These are phyloP conservation scores for Coryphaenoides rupestris DNA, from an alignment of 2,113 vertebrate genomes.

Conservation along the genomic window DNA sequence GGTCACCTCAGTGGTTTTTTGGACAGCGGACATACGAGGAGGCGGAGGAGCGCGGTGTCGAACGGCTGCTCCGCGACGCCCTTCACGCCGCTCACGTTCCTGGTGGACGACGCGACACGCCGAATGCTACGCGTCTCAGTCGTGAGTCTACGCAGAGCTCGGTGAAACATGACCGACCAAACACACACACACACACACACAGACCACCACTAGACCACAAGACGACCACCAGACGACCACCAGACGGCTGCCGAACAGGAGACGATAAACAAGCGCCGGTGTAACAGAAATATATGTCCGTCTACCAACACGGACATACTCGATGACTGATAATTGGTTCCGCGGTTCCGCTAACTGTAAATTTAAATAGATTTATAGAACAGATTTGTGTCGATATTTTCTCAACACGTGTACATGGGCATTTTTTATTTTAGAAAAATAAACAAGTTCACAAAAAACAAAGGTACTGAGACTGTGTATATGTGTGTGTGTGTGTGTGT, in stretches of 20 bases:
- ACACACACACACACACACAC: too few species aligned
- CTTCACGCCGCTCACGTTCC: conserved; percentile 33
- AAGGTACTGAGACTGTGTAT: too few species aligned
- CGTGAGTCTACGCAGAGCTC: conserved; percentile 38
- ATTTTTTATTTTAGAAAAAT: not conserved
- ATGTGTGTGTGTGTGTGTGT: too few species aligned
- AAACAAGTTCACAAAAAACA: not conserved
- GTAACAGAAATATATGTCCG: conserved; percentile 13
- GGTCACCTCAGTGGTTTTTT: conserved; percentile 84
- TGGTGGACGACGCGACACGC: conserved; percentile 5
- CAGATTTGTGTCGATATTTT: too few species aligned
- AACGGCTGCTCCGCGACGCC: conserved; percentile 40
- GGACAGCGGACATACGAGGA: conserved; percentile 90
- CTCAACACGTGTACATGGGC: too few species aligned
- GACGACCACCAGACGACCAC: fast-evolving
- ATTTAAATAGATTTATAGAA: too few species aligned
- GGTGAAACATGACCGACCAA: conserved; percentile 69
- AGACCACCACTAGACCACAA: too few species aligned
- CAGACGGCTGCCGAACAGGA: not conserved
- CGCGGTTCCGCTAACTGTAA: conserved; percentile 24
- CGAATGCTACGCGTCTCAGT: conserved; percentile 12
- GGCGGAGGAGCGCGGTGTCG: conserved; percentile 74
- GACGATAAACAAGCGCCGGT: fast-evolving
- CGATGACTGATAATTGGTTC: not conserved
- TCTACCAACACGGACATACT: not conserved